Base-by-base conservation (phyloP, 1,140 invertebrate species). In the Amyelois transitella region DNA sequence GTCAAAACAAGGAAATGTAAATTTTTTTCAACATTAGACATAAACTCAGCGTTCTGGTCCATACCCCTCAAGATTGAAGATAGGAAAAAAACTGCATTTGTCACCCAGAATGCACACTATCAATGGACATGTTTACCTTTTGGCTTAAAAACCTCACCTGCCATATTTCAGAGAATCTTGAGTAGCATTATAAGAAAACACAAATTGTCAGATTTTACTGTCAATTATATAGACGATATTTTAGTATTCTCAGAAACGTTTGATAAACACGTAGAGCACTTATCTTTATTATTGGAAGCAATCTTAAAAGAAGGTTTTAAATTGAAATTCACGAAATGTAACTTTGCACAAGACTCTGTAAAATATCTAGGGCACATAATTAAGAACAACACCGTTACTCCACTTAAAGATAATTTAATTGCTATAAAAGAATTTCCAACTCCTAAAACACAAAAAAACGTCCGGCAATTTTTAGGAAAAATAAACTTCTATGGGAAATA, bases 41-140 rank as follows among this genome's bases (percentile, higher is more conserved):
- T 83, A 47, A 83, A 79, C 61, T 81, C 73, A 4, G 80, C 81
- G 19, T 86, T 83, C 58, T 84, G 78, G 75, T 76, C 78, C 24
- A 81, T 82, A 17, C 73, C 78, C 7, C 18, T 79, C 2, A 19
- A 61, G 21, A 56, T 66, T 14, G 48, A 71, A 62, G 73, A 82
- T 54, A 72, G 72, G 58, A 6, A 66, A 8, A 81, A 84, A 53
- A 75, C 73, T 18, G 72, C 25, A 62, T 51, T 51, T 32, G 25
- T 32, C 7, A 51, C 49, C 8, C 22, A 51, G 76, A 62, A 75
- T 78, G 10, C 64, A 71, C 56, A 58, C 47, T 43, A 79, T 64
- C 38, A n/a, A 69, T n/a, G n/a, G n/a, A n/a, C n/a, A n/a, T n/a
- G n/a, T n/a, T n/a, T n/a, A n/a, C n/a, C n/a, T n/a, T n/a, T n/a